Evolutionary conservation across 30 jellyfish, hydroid and myxozoan species (phyloP).

Genomic region (Phacellophora camtschatica): DNA sequence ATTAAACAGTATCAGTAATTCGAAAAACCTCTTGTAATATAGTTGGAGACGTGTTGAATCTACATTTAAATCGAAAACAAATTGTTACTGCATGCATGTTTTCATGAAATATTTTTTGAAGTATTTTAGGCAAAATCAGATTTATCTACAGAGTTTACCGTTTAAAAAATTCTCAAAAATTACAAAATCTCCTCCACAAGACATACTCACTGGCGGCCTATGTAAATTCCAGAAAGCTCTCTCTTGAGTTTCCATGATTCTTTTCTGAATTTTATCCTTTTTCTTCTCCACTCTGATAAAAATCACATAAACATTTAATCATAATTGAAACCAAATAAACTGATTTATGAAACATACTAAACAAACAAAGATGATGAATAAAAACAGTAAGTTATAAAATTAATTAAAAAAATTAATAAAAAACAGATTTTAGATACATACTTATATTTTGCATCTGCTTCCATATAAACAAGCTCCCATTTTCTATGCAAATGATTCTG

Average conservation of each 20-base stretch:
- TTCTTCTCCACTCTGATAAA: conserved; percentile 76
- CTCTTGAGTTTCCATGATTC: conserved; percentile 83
- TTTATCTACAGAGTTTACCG: too few species aligned
- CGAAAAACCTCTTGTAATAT: too few species aligned
- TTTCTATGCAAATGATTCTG: conserved; percentile 61
- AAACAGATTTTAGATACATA: not conserved
- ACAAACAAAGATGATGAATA: too few species aligned
- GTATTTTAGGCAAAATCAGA: too few species aligned
- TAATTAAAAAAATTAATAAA: not conserved
- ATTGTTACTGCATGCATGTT: too few species aligned
- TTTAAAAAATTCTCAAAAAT: too few species aligned
- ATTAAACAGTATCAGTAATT: too few species aligned
- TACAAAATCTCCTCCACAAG: not conserved
- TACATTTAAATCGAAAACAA: too few species aligned
- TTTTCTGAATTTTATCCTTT: conserved; percentile 61
- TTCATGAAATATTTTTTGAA: too few species aligned
- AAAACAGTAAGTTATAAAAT: not conserved
- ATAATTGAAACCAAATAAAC: too few species aligned
- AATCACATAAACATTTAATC: not conserved
- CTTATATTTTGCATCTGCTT: conserved; percentile 92
- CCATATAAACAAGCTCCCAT: conserved; percentile 84
- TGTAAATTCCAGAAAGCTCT: conserved; percentile 93
- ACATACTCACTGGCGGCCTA: conserved; percentile 65
- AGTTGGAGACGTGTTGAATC: too few species aligned
- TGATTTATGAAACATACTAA: too few species aligned